A percentile compares a stretch with the other conserved stretches of the same genome.
Conservation (phyloP, 2,113 vertebrate species). For the Pomatostomus ruficeps region DNA sequence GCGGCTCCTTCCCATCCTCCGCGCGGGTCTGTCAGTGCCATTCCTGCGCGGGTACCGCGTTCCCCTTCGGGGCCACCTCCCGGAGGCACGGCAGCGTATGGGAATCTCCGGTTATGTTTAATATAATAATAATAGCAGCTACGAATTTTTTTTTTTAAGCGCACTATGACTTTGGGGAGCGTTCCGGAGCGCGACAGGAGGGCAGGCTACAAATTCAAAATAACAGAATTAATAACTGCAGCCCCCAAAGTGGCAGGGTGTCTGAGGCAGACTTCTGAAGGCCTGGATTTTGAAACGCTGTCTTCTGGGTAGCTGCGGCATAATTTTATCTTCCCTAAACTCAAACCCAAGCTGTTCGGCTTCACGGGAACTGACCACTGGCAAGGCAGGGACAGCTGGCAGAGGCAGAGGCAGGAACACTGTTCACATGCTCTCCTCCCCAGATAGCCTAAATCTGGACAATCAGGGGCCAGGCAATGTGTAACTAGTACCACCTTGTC, state of each 20-base stretch:
- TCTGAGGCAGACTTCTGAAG: neutral
- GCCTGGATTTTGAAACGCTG: neutral
- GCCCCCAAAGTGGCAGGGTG: neutral
- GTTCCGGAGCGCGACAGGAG: neutral
- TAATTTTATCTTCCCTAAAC: neutral
- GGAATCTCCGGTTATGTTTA: neutral
- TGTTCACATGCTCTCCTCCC: neutral
- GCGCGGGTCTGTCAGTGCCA: neutral
- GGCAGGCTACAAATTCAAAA: neutral
- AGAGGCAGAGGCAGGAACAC: neutral
- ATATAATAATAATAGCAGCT: neutral
- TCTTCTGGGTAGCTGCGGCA: neutral
- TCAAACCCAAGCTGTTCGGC: neutral
- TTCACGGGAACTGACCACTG: neutral
- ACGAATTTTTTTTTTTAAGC: neutral
- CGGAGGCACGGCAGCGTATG: neutral
- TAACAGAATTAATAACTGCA: neutral
- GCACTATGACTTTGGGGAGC: neutral
- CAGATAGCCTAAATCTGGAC: neutral
- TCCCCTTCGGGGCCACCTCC: neutral
- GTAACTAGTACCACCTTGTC: rapidly evolving
- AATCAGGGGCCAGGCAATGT: neutral
- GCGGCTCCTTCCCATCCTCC: neutral
- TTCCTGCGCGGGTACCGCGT: neutral
- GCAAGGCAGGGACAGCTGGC: neutral